Conservation (phyloP, 2,797 vertebrate genomes). For the Triplophysa yarkandensis region DNA sequence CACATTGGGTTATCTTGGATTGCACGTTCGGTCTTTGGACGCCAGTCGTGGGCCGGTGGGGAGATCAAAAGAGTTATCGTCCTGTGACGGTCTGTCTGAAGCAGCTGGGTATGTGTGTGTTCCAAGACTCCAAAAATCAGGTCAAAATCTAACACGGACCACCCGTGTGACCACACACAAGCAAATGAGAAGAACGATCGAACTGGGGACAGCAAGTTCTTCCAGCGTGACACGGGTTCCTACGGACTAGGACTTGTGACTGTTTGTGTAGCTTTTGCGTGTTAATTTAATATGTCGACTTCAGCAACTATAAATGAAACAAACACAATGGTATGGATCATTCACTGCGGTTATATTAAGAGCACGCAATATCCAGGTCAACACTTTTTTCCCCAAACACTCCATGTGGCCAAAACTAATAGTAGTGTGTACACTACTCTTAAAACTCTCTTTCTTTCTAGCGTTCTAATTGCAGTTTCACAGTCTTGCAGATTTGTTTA, state of each 20-base stretch:
- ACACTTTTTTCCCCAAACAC: slow-evolving; percentile 40
- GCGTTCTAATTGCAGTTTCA: slow-evolving; percentile 52
- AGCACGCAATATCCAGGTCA: slow-evolving; percentile 23
- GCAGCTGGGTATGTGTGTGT: slow-evolving; percentile 37
- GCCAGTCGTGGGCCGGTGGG: background rate
- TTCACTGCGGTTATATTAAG: slow-evolving; percentile 14
- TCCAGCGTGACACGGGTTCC: slow-evolving; percentile 1
- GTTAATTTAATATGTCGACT: background rate
- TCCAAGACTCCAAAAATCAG: slow-evolving; percentile 47
- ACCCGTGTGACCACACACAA: slow-evolving; percentile 46
- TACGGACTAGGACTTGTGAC: slow-evolving; percentile 7
- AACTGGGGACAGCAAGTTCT: slow-evolving; percentile 16
- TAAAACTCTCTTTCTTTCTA: background rate
- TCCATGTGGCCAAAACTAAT: slow-evolving; percentile 21
- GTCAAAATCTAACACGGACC: slow-evolving; percentile 48
- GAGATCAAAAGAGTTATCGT: slow-evolving; percentile 44
- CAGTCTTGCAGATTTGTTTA: slow-evolving; percentile 59
- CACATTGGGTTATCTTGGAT: slow-evolving; percentile 12
- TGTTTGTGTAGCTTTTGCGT: slow-evolving; percentile 2
- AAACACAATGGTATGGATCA: slow-evolving; percentile 63
- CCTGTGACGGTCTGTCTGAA: slow-evolving; percentile 29
- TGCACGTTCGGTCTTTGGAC: slow-evolving; percentile 11
- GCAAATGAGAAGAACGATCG: slow-evolving; percentile 18
- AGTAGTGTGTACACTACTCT: slow-evolving; percentile 16
- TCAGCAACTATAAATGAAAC: slow-evolving; percentile 61